These are phyloP conservation scores for Ceratina japonica DNA, from an alignment of 1,140 invertebrate species.

Conservation along the genomic window DNA sequence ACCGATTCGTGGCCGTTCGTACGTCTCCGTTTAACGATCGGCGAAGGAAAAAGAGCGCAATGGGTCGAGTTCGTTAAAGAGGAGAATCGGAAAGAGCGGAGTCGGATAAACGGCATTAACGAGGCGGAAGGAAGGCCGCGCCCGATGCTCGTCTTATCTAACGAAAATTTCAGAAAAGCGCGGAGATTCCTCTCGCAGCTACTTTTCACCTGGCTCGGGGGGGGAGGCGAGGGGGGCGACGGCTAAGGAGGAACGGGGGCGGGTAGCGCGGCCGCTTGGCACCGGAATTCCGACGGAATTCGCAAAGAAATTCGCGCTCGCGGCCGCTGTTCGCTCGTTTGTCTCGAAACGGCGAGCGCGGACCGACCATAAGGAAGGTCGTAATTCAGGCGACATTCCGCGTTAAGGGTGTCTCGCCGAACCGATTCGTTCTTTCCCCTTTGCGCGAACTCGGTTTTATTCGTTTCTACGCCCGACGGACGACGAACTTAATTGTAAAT, in stretches of 20 bases:
- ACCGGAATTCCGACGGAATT: conserved; percentile 55
- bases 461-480: no score
- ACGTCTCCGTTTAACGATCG: neutral
- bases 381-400: conserved; percentile 60
- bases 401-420: conserved; percentile 45
- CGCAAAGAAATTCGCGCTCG: conserved; percentile 60
- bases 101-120: conserved; percentile 50
- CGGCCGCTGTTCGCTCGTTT: conserved; percentile 51
- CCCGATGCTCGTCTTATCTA: conserved; percentile 32
- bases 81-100: neutral
- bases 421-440: neutral
- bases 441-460: neutral
- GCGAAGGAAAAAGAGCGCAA: neutral
- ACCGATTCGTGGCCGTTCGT: neutral
- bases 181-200: conserved; percentile 32
- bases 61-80: neutral
- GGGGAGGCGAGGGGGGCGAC: neutral
- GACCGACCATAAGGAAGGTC: conserved; percentile 48
- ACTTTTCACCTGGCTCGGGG: conserved; percentile 34
- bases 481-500: no score
- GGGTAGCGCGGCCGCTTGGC: conserved; percentile 41
- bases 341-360: conserved; percentile 46
- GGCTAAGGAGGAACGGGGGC: neutral
- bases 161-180: conserved; percentile 41
- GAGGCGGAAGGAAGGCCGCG: conserved; percentile 35